Percentiles rank a stretch among this genome's conserved stretches.
These are phyloP conservation scores for Graptemys geographica DNA, from an alignment of 2,797 vertebrate species.

Conservation along the genomic window DNA sequence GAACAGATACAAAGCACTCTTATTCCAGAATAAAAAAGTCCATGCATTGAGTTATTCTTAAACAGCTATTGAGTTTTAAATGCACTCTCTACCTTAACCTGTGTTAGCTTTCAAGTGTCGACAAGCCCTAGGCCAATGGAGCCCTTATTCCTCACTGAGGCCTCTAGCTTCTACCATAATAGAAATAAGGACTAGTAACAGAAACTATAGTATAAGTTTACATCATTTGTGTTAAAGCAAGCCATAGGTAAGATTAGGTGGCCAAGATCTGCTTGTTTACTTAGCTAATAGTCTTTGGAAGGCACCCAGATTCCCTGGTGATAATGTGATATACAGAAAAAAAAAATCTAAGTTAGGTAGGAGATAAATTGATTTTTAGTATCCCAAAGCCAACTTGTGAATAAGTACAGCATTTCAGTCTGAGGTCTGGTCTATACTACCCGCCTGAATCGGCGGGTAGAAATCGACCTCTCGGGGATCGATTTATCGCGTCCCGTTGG, in stretches of 20 bases:
- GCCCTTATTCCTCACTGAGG: background rate
- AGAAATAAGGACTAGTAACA: background rate
- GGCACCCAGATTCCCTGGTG: background rate
- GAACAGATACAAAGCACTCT: background rate
- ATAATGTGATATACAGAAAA: background rate
- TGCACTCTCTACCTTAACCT: background rate
- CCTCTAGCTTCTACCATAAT: background rate
- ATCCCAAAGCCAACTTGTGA: background rate
- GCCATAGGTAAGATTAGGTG: rapidly evolving
- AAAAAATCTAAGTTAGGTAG: background rate
- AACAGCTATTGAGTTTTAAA: background rate
- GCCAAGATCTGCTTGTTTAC: background rate
- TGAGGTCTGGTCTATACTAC: too few species aligned
- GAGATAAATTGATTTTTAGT: background rate
- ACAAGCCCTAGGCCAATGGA: rapidly evolving
- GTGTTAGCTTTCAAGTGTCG: background rate
- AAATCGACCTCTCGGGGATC: too few species aligned
- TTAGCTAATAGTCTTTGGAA: background rate
- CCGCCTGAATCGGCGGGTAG: too few species aligned
- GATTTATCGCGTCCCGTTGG: too few species aligned
- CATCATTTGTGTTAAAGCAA: background rate
- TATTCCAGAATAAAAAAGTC: too few species aligned
- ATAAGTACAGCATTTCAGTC: background rate
- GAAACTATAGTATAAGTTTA: background rate
- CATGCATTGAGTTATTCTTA: background rate